A percentile compares a stretch with the other conserved stretches of the same genome.
Evolutionary conservation across 2,797 vertebrate species (phyloP).

Genomic region (Nyctalus aviator): DNA sequence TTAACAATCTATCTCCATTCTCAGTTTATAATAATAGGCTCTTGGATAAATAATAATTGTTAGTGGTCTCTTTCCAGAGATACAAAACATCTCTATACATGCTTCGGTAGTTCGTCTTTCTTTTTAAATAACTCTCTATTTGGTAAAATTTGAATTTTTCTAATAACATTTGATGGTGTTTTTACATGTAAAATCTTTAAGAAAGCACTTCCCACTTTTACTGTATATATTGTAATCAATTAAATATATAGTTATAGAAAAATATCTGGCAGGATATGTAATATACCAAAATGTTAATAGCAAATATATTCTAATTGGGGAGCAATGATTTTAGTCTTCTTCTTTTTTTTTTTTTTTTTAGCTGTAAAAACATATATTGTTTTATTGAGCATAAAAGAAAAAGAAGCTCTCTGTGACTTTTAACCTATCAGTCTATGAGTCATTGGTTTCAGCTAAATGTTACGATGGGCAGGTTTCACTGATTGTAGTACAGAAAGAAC

Average conservation of each 20-base stretch:
- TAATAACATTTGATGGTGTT: background rate
- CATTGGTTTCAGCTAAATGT: background rate
- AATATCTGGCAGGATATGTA: background rate
- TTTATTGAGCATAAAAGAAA: background rate
- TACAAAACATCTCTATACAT: background rate
- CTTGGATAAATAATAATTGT: slow-evolving; percentile 36
- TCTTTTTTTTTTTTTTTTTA: slow-evolving; percentile 54
- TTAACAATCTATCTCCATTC: background rate
- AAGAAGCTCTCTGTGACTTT: slow-evolving; percentile 3
- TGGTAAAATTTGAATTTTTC: background rate
- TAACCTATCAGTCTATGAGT: background rate
- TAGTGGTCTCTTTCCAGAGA: slow-evolving; percentile 1
- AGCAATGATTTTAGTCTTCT: slow-evolving; percentile 32
- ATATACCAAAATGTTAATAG: background rate
- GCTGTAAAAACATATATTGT: background rate
- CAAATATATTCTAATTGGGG: background rate
- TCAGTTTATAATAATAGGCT: background rate
- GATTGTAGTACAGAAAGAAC: background rate
- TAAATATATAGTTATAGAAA: background rate
- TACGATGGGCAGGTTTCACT: background rate
- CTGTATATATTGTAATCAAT: background rate
- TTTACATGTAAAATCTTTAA: slow-evolving; percentile 10
- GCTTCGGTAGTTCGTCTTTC: background rate
- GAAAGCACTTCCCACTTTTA: slow-evolving; percentile 12
- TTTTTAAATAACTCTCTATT: slow-evolving; percentile 43